phyloP scores from a whole-genome alignment of 2,113 vertebrate species.

The Procavia capensis region DNA sequence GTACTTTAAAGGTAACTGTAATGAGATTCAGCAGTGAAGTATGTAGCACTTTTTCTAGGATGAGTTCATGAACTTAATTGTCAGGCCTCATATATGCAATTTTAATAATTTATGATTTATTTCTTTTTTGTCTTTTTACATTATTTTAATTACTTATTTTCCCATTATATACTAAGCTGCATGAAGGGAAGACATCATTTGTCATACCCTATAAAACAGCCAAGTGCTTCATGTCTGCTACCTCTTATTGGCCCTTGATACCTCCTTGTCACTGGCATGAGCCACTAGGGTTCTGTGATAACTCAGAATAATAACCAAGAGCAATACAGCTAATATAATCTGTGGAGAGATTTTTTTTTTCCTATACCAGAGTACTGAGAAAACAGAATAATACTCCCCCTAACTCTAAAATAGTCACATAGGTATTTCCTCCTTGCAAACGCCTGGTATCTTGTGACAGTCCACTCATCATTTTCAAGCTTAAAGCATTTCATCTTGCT shows the following conservation, averaged over 20 bases:
- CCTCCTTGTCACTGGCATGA: not conserved
- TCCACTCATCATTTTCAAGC: not conserved
- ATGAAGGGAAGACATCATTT: not conserved
- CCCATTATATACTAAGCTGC: not conserved
- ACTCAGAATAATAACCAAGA: not conserved
- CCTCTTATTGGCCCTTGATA: not conserved
- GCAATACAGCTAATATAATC: not conserved
- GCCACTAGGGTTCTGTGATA: not conserved
- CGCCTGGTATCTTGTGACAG: not conserved
- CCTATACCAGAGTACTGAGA: not conserved
- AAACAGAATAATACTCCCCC: not conserved
- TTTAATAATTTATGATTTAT: not conserved
- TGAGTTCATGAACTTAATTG: no score
- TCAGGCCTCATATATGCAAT: not conserved
- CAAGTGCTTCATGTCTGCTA: no score
- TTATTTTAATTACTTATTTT: not conserved
- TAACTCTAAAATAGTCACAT: not conserved
- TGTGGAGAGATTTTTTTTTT: not conserved
- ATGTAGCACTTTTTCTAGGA: no score
- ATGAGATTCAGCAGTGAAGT: no score
- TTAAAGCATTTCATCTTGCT: not conserved
- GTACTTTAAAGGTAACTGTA: no score
- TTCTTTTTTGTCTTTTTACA: not conserved
- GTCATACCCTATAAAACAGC: not conserved
- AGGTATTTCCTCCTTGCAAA: not conserved